phyloP scores from a whole-genome alignment of 2,113 vertebrate genomes.

The Platycercus adscitus region DNA sequence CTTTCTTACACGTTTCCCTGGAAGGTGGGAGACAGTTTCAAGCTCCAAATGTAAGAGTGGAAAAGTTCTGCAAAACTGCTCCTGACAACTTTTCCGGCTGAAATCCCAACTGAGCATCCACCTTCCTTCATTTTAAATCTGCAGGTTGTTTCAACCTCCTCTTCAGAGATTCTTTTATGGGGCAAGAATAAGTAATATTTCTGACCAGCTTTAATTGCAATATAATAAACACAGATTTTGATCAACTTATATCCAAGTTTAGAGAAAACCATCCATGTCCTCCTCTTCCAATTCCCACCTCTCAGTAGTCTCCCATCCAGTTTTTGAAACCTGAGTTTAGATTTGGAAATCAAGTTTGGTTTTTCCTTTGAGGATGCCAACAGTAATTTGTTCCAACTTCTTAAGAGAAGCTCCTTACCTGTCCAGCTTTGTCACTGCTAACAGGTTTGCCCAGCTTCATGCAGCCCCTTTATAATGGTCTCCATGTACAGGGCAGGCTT shows the following conservation, averaged over 20 bases:
- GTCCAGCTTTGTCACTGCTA: neutral
- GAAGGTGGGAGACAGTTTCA: neutral
- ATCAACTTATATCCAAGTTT: neutral
- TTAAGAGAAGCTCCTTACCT: neutral
- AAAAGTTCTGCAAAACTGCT: neutral
- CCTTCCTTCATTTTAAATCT: neutral
- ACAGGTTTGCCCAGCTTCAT: neutral
- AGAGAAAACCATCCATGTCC: neutral
- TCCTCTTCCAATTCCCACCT: neutral
- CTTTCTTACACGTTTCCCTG: fast-evolving
- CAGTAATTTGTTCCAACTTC: neutral
- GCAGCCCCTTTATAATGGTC: neutral
- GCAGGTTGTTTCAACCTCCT: neutral
- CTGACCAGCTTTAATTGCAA: neutral
- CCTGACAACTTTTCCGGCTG: neutral
- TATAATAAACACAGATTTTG: neutral
- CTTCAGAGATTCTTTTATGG: neutral
- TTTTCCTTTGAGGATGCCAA: neutral
- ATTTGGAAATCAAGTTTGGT: neutral
- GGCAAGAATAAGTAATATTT: neutral
- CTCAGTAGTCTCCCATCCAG: neutral
- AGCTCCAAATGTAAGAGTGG: neutral
- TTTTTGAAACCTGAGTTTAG: neutral
- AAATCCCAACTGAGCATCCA: neutral
- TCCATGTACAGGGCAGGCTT: neutral